Percentiles rank a stretch among this genome's conserved stretches.
Evolutionary conservation across 2,797 vertebrate genomes (phyloP).

Genomic region (Manis crassicaudata): DNA sequence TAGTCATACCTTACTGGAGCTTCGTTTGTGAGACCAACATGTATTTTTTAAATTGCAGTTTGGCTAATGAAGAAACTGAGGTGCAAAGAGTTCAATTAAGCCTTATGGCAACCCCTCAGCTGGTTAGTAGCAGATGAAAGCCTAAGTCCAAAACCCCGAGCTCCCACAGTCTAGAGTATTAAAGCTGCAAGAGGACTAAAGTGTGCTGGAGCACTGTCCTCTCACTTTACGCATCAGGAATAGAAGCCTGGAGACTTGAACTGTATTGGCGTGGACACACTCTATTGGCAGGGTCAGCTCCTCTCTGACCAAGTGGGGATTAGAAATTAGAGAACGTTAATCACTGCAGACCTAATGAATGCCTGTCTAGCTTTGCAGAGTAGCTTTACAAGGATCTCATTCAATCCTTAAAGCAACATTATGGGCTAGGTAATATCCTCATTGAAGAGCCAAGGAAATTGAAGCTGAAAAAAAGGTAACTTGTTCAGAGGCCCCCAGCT

Average conservation of each 20-base stretch:
- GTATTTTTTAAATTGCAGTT: neutral
- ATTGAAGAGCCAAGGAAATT: neutral
- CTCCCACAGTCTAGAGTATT: neutral
- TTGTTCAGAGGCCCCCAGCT: neutral
- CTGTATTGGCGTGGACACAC: neutral
- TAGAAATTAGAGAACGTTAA: neutral
- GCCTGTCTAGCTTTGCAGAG: neutral
- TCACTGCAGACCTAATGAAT: neutral
- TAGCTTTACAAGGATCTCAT: neutral
- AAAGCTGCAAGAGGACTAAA: neutral
- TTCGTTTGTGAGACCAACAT: neutral
- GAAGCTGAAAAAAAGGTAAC: neutral
- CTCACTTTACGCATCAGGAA: neutral
- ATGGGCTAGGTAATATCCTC: neutral
- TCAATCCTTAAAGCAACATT: neutral
- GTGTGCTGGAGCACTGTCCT: neutral
- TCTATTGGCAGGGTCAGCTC: neutral
- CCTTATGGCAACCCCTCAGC: neutral
- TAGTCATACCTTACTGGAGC: neutral
- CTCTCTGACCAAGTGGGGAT: neutral
- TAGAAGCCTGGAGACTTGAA: neutral
- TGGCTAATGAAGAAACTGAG: neutral
- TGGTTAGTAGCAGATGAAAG: neutral
- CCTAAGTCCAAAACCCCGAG: neutral
- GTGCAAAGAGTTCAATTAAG: neutral